A percentile compares a stretch with the other conserved stretches of the same genome.
phyloP scores from a whole-genome alignment of 2,113 vertebrate genomes.

The Bungarus multicinctus region DNA sequence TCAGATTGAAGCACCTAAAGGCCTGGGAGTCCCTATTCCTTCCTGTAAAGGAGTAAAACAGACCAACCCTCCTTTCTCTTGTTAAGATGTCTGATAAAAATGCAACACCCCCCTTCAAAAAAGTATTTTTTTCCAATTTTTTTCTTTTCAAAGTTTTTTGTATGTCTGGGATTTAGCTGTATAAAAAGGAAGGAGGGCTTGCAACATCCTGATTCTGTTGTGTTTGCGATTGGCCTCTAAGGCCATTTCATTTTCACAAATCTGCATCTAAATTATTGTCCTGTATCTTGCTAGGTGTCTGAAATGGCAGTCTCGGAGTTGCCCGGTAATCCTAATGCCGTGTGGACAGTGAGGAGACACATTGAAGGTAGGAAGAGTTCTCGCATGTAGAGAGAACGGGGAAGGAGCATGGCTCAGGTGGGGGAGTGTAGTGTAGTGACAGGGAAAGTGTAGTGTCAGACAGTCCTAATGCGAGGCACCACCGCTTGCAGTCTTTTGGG shows the following conservation, averaged over 20 bases:
- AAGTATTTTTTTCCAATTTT: neutral
- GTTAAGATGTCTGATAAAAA: neutral
- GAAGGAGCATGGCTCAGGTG: neutral
- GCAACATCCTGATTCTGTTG: neutral
- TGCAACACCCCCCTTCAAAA: neutral
- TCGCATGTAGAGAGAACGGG: neutral
- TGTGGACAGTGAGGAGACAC: slow-evolving; percentile 96
- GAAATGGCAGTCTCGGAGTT: slow-evolving; percentile 99
- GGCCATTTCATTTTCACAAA: neutral
- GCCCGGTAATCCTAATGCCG: slow-evolving; percentile 97
- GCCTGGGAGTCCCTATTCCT: neutral
- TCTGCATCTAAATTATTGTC: neutral
- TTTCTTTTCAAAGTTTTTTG: neutral
- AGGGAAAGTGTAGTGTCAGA: neutral
- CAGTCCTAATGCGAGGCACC: neutral
- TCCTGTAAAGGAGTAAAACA: neutral
- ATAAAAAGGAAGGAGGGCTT: neutral
- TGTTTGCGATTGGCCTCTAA: neutral
- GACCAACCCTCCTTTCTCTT: neutral
- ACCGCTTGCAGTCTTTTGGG: neutral
- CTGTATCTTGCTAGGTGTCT: slow-evolving; percentile 81
- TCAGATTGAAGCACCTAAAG: neutral
- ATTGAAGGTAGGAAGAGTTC: slow-evolving; percentile 83
- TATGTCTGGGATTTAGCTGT: neutral
- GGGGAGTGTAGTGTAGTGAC: no score